Percentiles rank a stretch among this genome's conserved stretches.
Evolutionary conservation across 2,797 vertebrate genomes (phyloP).

Genomic region (Parotocinclus haroldoi): DNA sequence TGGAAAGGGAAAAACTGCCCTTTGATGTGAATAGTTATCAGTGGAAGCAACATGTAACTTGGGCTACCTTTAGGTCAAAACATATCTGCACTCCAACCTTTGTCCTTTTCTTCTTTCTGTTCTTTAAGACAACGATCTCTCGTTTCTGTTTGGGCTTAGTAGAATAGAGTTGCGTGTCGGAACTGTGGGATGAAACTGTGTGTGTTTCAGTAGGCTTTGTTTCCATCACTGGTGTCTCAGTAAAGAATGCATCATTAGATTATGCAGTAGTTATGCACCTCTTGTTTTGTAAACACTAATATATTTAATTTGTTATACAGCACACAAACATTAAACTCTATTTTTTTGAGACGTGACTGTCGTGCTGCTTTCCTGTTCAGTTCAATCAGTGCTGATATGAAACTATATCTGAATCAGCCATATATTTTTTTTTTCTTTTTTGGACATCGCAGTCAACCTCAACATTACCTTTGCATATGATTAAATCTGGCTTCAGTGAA

Average conservation of each 20-base stretch:
- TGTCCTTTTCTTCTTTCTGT: constrained; percentile 63
- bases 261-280: constrained; percentile 78
- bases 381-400: background rate
- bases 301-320: constrained; percentile 98
- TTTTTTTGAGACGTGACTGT: constrained; percentile 78
- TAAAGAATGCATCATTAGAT: constrained; percentile 41
- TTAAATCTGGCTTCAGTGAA: background rate
- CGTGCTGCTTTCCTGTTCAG: constrained; percentile 56
- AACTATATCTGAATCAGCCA: background rate
- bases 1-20: background rate
- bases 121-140: constrained; percentile 46
- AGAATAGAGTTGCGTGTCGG: constrained; percentile 52
- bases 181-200: constrained; percentile 45
- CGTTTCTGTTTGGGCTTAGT: constrained; percentile 45
- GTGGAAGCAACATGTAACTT: constrained; percentile 11
- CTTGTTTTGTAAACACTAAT: constrained; percentile 94
- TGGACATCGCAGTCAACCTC: too few relatives aligned
- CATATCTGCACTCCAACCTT: constrained; percentile 52
- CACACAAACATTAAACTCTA: constrained; percentile 92
- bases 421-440: too few relatives aligned
- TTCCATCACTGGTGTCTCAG: constrained; percentile 59
- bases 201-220: constrained; percentile 38
- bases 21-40: constrained; percentile 33
- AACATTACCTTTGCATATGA: background rate
- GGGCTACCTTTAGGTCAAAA: constrained; percentile 37